These are phyloP conservation scores for Callyntrura guangdongensis DNA, from an alignment of 2,888 invertebrate genomes.

Conservation along the genomic window DNA sequence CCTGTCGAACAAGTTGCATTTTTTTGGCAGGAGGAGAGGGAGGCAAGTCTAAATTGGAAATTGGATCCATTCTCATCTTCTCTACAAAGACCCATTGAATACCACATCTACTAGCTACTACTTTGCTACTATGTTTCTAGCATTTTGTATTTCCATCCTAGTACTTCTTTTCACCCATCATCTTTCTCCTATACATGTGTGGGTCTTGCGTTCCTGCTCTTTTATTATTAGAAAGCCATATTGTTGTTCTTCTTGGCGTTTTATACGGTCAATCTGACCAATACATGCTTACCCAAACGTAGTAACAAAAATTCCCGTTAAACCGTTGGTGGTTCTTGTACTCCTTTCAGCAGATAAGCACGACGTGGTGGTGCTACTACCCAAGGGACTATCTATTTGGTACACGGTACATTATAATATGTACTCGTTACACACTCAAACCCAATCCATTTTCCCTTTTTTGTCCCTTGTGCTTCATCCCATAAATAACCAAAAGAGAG, in stretches of 20 bases:
- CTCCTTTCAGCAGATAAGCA: constrained; percentile 54
- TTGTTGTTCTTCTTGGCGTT: neutral
- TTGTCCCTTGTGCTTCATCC: constrained; percentile 34
- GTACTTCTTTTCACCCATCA: too few species aligned
- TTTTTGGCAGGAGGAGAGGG: neutral
- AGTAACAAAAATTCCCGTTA: neutral
- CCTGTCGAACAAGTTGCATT: neutral
- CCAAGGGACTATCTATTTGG: constrained; percentile 58
- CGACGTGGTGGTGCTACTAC: neutral
- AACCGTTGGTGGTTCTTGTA: neutral
- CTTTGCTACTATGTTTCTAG: neutral
- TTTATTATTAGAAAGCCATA: constrained; percentile 11
- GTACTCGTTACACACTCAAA: constrained; percentile 44
- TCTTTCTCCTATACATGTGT: too few species aligned
- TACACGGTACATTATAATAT: too few species aligned
- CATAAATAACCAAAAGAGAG: constrained; percentile 65
- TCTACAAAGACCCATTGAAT: neutral
- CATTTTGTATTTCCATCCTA: too few species aligned
- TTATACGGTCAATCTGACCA: neutral
- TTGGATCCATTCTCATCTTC: neutral
- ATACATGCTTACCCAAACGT: neutral
- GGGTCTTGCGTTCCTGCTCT: neutral
- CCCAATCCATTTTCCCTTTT: constrained; percentile 69
- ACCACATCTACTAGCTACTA: neutral
- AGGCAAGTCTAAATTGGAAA: constrained; percentile 27